These are phyloP conservation scores for Neocrepidodera transversa DNA, from an alignment of 2,888 invertebrate species.

Conservation along the genomic window DNA sequence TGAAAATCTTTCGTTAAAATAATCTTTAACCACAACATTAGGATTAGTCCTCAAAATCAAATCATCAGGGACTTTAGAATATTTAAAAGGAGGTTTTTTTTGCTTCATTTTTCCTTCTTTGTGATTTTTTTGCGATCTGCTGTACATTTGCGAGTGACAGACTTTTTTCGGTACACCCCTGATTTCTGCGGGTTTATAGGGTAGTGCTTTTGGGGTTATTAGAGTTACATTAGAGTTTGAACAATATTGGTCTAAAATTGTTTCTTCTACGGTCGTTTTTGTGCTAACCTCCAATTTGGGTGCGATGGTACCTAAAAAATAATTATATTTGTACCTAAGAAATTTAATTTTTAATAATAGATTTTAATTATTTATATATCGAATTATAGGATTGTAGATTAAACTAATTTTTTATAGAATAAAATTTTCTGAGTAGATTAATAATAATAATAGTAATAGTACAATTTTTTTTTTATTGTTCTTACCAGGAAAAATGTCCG, in stretches of 20 bases:
- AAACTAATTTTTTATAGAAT: no score
- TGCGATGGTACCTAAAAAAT: conserved; percentile 71
- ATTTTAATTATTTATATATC: no score
- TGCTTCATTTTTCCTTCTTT: conserved; percentile 15
- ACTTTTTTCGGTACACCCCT: conserved; percentile 43
- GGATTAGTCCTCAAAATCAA: conserved; percentile 44
- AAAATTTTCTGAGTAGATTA: no score
- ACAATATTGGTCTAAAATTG: conserved; percentile 51
- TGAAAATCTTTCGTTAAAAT: not conserved
- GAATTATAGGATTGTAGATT: no score
- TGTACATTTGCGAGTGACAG: conserved; percentile 48
- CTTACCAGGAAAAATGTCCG: conserved; percentile 71
- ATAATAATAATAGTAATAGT: no score
- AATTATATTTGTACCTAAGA: no score
- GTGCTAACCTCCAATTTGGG: conserved; percentile 76
- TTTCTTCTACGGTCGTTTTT: conserved; percentile 72
- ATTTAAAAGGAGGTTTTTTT: conserved; percentile 45
- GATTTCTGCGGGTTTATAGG: conserved; percentile 43
- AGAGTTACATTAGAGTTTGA: conserved; percentile 43
- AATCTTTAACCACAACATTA: conserved; percentile 37
- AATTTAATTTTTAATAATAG: no score
- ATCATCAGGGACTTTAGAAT: conserved; percentile 46
- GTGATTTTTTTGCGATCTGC: conserved; percentile 34
- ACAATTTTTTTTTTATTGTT: no score
- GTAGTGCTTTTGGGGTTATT: conserved; percentile 59